Evolutionary conservation across 2,888 invertebrate genomes (phyloP).

Genomic region (Chrysopilus asiliformis): DNA sequence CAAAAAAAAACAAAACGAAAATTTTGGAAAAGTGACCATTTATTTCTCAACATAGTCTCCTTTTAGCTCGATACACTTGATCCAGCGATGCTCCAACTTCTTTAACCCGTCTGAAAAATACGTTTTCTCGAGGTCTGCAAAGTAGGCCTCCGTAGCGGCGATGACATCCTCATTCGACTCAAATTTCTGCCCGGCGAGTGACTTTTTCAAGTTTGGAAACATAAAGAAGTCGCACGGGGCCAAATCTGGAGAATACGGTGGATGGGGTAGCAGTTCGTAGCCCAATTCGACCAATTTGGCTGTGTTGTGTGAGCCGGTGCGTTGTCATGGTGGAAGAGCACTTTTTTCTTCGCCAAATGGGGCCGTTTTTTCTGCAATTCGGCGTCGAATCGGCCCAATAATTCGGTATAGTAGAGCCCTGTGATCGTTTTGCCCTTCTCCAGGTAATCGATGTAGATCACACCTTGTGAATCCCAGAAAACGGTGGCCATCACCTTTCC

Average conservation of each 20-base stretch:
- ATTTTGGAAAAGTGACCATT: not conserved
- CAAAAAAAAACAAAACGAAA: not conserved
- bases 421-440: slow-evolving; percentile 5
- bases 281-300: not conserved
- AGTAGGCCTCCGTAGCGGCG: not conserved
- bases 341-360: not conserved
- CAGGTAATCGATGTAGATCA: slow-evolving; percentile 4
- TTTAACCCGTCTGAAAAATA: not conserved
- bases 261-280: not conserved
- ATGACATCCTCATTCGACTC: not conserved
- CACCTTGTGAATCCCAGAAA: slow-evolving; percentile 8
- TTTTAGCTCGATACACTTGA: not conserved
- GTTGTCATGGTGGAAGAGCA: not conserved
- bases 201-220: not conserved
- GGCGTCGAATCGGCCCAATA: too few relatives aligned
- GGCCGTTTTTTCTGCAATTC: too few relatives aligned
- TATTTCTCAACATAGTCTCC: not conserved
- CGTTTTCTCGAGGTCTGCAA: not conserved
- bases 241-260: not conserved
- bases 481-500: slow-evolving; percentile 4
- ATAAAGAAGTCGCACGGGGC: not conserved
- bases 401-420: slow-evolving; percentile 4
- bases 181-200: not conserved
- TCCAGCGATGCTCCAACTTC: not conserved
- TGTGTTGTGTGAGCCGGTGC: not conserved